phyloP scores from a whole-genome alignment of 37 sponge, comb jelly and placozoan genomes.

The Corticium candelabrum region DNA sequence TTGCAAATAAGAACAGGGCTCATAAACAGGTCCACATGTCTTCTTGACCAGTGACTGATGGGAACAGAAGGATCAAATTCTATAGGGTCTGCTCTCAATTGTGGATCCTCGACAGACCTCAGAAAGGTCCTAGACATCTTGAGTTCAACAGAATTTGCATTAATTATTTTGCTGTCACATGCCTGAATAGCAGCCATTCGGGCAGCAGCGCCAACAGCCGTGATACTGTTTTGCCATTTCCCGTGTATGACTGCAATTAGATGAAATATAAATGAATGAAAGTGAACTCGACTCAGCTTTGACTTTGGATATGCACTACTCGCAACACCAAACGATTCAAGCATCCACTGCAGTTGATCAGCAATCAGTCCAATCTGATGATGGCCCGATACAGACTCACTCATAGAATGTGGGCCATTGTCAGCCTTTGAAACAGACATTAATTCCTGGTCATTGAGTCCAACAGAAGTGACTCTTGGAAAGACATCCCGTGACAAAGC shows the following conservation, averaged over 20 bases:
- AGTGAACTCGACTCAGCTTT: slow-evolving; percentile 60
- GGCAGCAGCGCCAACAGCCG: slow-evolving; percentile 50
- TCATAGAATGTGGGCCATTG: slow-evolving; percentile 16
- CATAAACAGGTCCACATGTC: slow-evolving; percentile 26
- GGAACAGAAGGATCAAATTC: slow-evolving; percentile 22
- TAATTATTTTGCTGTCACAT: slow-evolving; percentile 32
- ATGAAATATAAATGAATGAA: slow-evolving; percentile 75
- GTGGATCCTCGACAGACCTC: slow-evolving; percentile 29
- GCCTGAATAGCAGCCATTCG: slow-evolving; percentile 63
- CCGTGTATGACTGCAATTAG: slow-evolving; percentile 30
- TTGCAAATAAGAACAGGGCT: slow-evolving; percentile 84
- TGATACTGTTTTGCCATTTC: slow-evolving; percentile 30
- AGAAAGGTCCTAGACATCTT: slow-evolving; percentile 33
- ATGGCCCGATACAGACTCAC: slow-evolving; percentile 8
- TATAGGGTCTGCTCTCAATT: slow-evolving; percentile 13
- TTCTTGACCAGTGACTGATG: slow-evolving; percentile 43
- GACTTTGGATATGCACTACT: too few species aligned
- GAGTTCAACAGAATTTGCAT: slow-evolving; percentile 28
- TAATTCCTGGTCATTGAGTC: slow-evolving; percentile 90
- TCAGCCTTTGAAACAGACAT: slow-evolving; percentile 24
- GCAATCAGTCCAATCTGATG: slow-evolving; percentile 34
- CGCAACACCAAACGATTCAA: slow-evolving; percentile 19
- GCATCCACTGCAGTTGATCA: slow-evolving; percentile 69
- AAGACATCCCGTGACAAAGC: slow-evolving; percentile 29
- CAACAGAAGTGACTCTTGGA: slow-evolving; percentile 61